Evolutionary conservation across 1,140 invertebrate species (phyloP).

Genomic region (Vanessa tameamea): DNA sequence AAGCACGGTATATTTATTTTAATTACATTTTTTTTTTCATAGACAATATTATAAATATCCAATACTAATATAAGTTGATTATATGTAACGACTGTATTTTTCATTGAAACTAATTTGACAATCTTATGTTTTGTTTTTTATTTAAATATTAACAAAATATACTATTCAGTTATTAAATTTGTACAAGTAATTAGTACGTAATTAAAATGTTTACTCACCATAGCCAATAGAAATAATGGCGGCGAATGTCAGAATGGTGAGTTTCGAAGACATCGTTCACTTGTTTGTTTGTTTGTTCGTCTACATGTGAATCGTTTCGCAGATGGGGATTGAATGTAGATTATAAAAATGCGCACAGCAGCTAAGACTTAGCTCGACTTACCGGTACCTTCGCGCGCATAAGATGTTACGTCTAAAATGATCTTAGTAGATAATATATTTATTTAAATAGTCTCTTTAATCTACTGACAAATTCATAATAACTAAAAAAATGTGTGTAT

Average conservation of each 20-base stretch:
- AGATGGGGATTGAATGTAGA: slow-evolving; percentile 56
- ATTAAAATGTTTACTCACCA: slow-evolving; percentile 51
- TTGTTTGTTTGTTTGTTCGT: slow-evolving; percentile 32
- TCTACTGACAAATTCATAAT: too few species aligned
- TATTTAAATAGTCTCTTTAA: background rate
- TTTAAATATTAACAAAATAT: too few species aligned
- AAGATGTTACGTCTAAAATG: slow-evolving; percentile 25
- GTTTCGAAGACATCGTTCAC: slow-evolving; percentile 50
- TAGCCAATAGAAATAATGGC: slow-evolving; percentile 52
- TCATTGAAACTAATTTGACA: too few species aligned
- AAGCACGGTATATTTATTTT: too few species aligned
- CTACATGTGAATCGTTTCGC: slow-evolving; percentile 41
- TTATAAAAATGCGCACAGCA: slow-evolving; percentile 53
- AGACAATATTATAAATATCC: background rate
- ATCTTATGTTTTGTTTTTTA: too few species aligned
- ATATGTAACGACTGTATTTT: too few species aligned
- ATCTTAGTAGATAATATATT: background rate
- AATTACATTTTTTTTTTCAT: background rate
- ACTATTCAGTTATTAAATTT: background rate
- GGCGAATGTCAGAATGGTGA: slow-evolving; percentile 53
- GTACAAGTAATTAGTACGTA: slow-evolving; percentile 5
- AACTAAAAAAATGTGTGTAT: too few species aligned
- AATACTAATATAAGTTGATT: background rate
- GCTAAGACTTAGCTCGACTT: slow-evolving; percentile 53
- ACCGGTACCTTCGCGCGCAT: slow-evolving; percentile 54